phyloP scores from a whole-genome alignment of 2,113 vertebrate species.

The Pundamilia nyererei region DNA sequence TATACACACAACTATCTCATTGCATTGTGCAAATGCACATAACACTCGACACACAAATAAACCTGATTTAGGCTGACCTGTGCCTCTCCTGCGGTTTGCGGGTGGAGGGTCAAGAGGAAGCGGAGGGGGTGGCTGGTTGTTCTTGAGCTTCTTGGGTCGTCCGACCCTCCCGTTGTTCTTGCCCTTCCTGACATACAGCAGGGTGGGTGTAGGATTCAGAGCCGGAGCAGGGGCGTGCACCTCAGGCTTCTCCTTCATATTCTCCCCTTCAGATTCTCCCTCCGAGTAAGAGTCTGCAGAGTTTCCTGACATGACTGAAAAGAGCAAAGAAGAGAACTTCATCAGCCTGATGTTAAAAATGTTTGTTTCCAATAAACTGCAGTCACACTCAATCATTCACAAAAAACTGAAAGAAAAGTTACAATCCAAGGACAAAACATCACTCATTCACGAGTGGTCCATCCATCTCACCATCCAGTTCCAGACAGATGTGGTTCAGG shows the following conservation, averaged over 20 bases:
- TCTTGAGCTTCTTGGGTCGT: slow-evolving; percentile 68
- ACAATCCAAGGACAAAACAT: not conserved
- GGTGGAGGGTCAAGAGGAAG: not conserved
- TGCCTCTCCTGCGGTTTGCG: slow-evolving; percentile 50
- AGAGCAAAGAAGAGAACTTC: not conserved
- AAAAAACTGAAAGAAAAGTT: not conserved
- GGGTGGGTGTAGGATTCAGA: slow-evolving; percentile 34
- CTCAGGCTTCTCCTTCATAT: slow-evolving; percentile 59
- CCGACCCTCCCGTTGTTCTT: slow-evolving; percentile 61
- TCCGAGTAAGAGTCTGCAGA: slow-evolving; percentile 75
- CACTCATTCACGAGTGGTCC: not conserved
- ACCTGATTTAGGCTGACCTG: slow-evolving; percentile 61
- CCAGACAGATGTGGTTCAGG: slow-evolving; percentile 77
- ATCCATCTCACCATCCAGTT: slow-evolving; percentile 71
- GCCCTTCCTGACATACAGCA: slow-evolving; percentile 64
- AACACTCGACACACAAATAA: not conserved
- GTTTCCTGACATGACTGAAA: slow-evolving; percentile 76
- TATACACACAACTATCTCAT: not conserved
- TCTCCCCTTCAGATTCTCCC: slow-evolving; percentile 69
- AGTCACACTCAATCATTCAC: not conserved
- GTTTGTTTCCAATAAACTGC: not conserved
- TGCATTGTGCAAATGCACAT: not conserved
- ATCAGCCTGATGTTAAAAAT: not conserved
- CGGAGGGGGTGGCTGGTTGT: not conserved
- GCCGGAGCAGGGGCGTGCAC: not conserved